Base-by-base conservation (phyloP, 2,113 vertebrate species). In the Eolophus roseicapilla region DNA sequence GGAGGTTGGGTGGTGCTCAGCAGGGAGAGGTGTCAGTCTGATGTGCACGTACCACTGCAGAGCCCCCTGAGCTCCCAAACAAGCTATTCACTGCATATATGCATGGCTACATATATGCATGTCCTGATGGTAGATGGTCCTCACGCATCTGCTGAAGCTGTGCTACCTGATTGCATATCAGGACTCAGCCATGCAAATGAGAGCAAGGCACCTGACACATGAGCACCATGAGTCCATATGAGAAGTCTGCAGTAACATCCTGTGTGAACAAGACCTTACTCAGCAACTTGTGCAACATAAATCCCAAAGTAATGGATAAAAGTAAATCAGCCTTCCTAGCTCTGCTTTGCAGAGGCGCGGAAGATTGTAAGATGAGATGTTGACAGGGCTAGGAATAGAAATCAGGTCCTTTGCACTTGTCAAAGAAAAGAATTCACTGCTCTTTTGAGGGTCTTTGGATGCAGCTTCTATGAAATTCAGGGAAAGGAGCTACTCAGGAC, bases 371-470 rank as follows among this genome's bases (percentile, higher is more conserved):
- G 28, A 80, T 59, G 82, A 83, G 64, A 78, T 80, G 60, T 50
- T 94, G 86, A 88, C 93, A 88, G 52, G 62, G 33, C 77, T 89
- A 85, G 70, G 73, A 95, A 79, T 90, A 93, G 93, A 88, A 95
- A 73, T 80, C 19, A 4, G 28, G 33, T 92, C 39, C 60, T 88
- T 86, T 90, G 73, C 73, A 15, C 60, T 92, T 92, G 59, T 90
- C 57, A 75, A 68, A 82, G 43, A 79, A 67, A 53, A 67, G 64
- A 96, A 64, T 71, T 88, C 39, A 35, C 35, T 12, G 33, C 0
- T 0, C 55, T 84, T 77, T 55, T 78, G 64, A 81, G n/a, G 4
- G 1, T 75, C 70, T 81, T 94, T 28, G 29, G 25, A 35, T 84
- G 47, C 50, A 64, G 18, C 73, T 95, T 90, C 29, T 44, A 13